A percentile compares a stretch with the other conserved stretches of the same genome.
Conservation (phyloP, 2,888 invertebrate genomes). For the Drosophila paranaensis region DNA sequence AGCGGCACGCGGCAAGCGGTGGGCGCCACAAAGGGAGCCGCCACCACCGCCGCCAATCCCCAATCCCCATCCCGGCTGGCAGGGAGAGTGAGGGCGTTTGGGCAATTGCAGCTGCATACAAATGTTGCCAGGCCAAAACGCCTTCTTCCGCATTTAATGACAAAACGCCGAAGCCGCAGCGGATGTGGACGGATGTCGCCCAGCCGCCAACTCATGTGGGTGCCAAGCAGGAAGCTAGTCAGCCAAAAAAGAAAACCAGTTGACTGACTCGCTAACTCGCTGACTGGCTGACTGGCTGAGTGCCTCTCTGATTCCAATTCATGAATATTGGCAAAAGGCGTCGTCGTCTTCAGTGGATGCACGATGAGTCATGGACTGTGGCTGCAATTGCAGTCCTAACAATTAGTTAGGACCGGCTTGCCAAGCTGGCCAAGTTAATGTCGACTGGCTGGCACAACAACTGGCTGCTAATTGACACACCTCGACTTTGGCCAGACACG, state of each 20-base stretch:
- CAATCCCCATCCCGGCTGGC: conserved; percentile 57
- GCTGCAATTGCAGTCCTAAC: conserved; percentile 30
- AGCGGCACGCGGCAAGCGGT: conserved; percentile 68
- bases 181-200: conserved; percentile 67
- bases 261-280: conserved; percentile 15
- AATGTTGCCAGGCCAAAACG: conserved; percentile 61
- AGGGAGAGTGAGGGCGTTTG: conserved; percentile 5
- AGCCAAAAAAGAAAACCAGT: conserved; percentile 42
- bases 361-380: conserved; percentile 43
- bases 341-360: conserved; percentile 30
- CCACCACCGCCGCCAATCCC: conserved; percentile 52
- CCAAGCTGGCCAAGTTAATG: conserved; percentile 34
- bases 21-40: conserved; percentile 77
- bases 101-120: conserved; percentile 57
- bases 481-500: conserved; percentile 50
- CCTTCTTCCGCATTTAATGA: conserved; percentile 76
- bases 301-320: conserved; percentile 45
- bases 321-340: conserved; percentile 68
- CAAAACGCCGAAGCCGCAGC: conserved; percentile 48
- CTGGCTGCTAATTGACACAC: conserved; percentile 76
- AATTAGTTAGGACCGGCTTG: conserved; percentile 61
- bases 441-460: conserved; percentile 42
- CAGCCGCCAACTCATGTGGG: conserved; percentile 16
- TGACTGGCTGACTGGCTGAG: conserved; percentile 1
- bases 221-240: conserved; percentile 43